phyloP scores from a whole-genome alignment of 2,113 vertebrate species.

The Condylura cristata region DNA sequence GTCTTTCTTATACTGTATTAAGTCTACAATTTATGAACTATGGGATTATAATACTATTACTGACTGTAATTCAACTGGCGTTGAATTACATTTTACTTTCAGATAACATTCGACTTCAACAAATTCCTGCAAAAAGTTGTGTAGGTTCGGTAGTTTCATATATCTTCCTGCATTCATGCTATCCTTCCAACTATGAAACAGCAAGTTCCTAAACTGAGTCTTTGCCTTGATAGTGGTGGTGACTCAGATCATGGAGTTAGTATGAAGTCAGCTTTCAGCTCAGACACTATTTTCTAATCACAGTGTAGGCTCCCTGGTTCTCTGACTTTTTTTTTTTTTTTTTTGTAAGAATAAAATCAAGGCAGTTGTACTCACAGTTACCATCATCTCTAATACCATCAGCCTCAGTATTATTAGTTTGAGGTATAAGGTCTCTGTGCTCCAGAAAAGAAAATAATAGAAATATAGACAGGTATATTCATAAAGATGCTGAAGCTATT shows the following conservation, averaged over 20 bases:
- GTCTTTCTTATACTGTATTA: slow-evolving; percentile 69
- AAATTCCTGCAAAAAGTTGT: slow-evolving; percentile 62
- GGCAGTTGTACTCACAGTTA: slow-evolving; percentile 23
- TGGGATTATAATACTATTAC: slow-evolving; percentile 66
- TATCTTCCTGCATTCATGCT: slow-evolving; percentile 19
- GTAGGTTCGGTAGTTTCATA: not conserved
- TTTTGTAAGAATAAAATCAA: slow-evolving; percentile 65
- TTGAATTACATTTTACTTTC: slow-evolving; percentile 41
- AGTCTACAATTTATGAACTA: slow-evolving; percentile 60
- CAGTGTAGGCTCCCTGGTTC: not conserved
- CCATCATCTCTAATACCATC: slow-evolving; percentile 53
- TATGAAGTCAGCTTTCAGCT: slow-evolving; percentile 69
- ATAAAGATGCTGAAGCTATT: not conserved
- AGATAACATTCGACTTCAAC: slow-evolving; percentile 58
- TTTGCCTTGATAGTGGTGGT: slow-evolving; percentile 46
- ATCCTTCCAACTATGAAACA: slow-evolving; percentile 70
- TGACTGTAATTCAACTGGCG: no score
- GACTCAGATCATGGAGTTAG: slow-evolving; percentile 67
- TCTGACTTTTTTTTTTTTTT: no score
- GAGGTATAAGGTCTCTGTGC: slow-evolving; percentile 5
- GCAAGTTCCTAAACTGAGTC: slow-evolving; percentile 64
- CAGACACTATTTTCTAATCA: slow-evolving; percentile 31
- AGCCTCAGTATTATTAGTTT: not conserved
- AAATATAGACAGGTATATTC: not conserved
- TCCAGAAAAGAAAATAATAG: slow-evolving; percentile 44